Evolutionary conservation across 2,113 vertebrate genomes (phyloP).

Genomic region (Prunella himalayana): DNA sequence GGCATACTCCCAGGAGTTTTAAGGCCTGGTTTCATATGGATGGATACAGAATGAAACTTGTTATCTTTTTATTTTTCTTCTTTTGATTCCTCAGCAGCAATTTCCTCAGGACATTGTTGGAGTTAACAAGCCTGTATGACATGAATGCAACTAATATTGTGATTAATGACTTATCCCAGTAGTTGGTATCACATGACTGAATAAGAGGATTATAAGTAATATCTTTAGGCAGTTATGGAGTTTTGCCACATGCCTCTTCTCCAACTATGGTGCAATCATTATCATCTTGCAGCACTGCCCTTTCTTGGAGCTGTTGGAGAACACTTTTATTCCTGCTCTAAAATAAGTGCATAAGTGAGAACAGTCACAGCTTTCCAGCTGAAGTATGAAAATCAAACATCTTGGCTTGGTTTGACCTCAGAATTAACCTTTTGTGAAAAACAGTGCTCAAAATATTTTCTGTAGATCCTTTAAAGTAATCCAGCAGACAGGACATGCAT

Average conservation of each 20-base stretch:
- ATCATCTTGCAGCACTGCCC: neutral
- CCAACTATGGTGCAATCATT: neutral
- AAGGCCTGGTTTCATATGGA: neutral
- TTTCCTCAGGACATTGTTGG: neutral
- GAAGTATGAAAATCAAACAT: neutral
- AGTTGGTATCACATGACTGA: slow-evolving; percentile 1
- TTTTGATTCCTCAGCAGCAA: neutral
- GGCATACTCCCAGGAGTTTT: neutral
- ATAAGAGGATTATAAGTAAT: slow-evolving; percentile 32
- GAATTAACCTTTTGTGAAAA: neutral
- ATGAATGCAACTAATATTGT: slow-evolving; percentile 6
- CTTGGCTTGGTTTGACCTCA: neutral
- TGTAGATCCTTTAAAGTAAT: neutral
- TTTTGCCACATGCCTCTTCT: neutral
- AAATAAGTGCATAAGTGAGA: neutral
- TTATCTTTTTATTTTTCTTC: neutral
- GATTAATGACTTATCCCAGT: slow-evolving; percentile 18
- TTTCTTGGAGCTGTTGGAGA: neutral
- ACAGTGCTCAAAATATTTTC: neutral
- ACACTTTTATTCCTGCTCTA: neutral
- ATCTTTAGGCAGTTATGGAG: neutral
- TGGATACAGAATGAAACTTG: neutral
- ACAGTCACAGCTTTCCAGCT: neutral
- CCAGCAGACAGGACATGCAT: neutral
- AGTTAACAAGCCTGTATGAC: neutral